Evolutionary conservation across 2,888 invertebrate genomes (phyloP).

Genomic region (Aelia acuminata): DNA sequence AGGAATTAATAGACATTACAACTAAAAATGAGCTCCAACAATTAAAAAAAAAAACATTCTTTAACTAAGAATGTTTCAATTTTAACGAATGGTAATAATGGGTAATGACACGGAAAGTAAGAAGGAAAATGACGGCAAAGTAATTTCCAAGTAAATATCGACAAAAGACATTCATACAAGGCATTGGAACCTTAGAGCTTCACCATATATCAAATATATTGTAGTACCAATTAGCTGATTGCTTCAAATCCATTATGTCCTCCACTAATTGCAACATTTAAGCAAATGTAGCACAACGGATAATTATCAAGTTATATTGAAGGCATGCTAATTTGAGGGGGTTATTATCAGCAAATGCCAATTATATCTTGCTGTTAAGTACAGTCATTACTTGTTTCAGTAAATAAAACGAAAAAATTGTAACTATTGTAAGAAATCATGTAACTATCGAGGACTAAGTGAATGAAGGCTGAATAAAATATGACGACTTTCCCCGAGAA

Average conservation of each 20-base stretch:
- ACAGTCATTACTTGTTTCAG: neutral
- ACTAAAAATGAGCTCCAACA: no score
- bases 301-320: neutral
- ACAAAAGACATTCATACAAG: neutral
- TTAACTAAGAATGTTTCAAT: no score
- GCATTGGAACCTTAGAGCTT: neutral
- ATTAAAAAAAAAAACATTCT: no score
- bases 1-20: no score
- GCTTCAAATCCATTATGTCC: neutral
- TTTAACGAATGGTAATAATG: no score
- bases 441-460: neutral
- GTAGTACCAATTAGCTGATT: neutral
- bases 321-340: neutral
- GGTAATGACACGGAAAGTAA: neutral
- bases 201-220: neutral
- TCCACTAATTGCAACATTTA: neutral
- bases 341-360: neutral
- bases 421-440: no score
- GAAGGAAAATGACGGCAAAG: neutral
- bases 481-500: neutral
- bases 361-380: neutral
- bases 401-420: neutral
- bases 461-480: neutral
- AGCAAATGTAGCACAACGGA: neutral
- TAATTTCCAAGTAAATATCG: neutral